Conservation (phyloP, 2,888 invertebrate species). For the Agrochola macilenta region DNA sequence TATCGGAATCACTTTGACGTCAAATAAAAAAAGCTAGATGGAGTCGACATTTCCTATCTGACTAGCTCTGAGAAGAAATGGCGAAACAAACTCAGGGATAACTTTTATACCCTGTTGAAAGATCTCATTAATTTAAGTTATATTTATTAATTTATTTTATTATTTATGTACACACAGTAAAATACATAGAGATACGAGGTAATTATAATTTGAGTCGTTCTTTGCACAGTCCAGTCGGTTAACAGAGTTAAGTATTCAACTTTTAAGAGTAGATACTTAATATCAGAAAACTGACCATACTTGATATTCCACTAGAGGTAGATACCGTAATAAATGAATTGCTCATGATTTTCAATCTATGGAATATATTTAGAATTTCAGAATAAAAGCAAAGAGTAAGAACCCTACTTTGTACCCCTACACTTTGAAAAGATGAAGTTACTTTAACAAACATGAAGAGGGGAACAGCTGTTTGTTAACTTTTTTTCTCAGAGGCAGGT, state of each 20-base stretch:
- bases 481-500: slow-evolving; percentile 18
- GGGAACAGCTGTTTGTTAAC: slow-evolving; percentile 28
- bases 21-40: neutral
- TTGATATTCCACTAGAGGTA: neutral
- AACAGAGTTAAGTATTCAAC: neutral
- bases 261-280: neutral
- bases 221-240: neutral
- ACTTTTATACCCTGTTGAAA: too few relatives aligned
- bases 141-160: too few relatives aligned
- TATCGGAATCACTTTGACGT: neutral
- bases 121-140: neutral
- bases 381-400: neutral
- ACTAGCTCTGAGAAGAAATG: neutral
- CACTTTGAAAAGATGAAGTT: slow-evolving; percentile 4
- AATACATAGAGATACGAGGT: too few relatives aligned
- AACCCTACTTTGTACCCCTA: neutral
- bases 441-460: slow-evolving; percentile 24
- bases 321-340: neutral
- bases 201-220: too few relatives aligned
- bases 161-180: too few relatives aligned
- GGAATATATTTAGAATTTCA: neutral
- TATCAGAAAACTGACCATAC: neutral
- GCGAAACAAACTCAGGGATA: neutral
- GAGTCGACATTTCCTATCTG: neutral
- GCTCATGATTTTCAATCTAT: neutral